Percentiles rank a stretch among this genome's conserved stretches.
These are phyloP conservation scores for Remorina albescens DNA, from an alignment of 2,797 vertebrate species.

Conservation along the genomic window DNA sequence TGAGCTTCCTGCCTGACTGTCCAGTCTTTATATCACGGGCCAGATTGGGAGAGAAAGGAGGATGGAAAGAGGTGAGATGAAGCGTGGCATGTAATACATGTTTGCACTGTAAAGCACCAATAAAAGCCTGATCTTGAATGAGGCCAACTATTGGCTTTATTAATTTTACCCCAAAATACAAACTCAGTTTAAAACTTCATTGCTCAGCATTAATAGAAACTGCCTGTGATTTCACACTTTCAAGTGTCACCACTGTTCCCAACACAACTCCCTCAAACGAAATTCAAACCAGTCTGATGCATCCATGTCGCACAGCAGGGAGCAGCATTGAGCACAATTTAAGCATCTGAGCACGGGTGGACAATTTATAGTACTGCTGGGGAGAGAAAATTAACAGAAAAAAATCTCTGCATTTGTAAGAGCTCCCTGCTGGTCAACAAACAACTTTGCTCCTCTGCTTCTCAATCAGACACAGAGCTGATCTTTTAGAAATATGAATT, in stretches of 20 bases:
- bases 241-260: not conserved
- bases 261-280: not conserved
- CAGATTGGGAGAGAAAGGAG: conserved; percentile 35
- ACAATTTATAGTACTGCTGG: no score
- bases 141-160: not conserved
- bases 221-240: not conserved
- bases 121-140: not conserved
- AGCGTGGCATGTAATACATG: not conserved
- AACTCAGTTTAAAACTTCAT: not conserved
- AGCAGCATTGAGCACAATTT: conserved; percentile 46
- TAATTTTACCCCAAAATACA: not conserved
- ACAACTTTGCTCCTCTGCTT: no score
- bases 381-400: no score
- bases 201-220: not conserved
- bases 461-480: no score
- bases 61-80: conserved; percentile 50
- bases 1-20: conserved; percentile 8
- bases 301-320: conserved; percentile 58
- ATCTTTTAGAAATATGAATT: no score
- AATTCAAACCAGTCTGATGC: conserved; percentile 38
- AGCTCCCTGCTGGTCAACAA: no score
- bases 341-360: no score
- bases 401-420: no score
- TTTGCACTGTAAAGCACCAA: not conserved
- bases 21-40: conserved; percentile 16